A percentile compares a stretch with the other conserved stretches of the same genome.
Evolutionary conservation across 1,140 invertebrate species (phyloP).

Genomic region (Brachionus paranguensis): DNA sequence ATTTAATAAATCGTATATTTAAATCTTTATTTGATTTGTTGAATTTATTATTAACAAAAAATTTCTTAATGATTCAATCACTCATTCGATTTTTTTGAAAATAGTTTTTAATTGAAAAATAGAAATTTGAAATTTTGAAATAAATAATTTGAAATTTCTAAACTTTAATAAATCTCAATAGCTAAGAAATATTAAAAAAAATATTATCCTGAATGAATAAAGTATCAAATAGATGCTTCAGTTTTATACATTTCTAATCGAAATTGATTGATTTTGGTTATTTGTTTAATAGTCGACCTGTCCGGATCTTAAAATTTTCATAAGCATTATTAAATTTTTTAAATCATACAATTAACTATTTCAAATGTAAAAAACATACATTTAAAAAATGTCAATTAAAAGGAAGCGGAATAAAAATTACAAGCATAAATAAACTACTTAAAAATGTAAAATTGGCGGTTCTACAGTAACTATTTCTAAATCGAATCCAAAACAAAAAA

Average conservation of each 20-base stretch:
- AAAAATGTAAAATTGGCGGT: background rate
- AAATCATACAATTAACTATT: background rate
- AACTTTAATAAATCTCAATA: too few relatives aligned
- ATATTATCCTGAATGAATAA: too few relatives aligned
- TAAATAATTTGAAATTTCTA: too few relatives aligned
- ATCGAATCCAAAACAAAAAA: background rate
- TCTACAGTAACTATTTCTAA: background rate
- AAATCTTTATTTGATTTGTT: too few relatives aligned
- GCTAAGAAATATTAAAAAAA: too few relatives aligned
- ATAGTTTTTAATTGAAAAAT: too few relatives aligned
- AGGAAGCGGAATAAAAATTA: background rate
- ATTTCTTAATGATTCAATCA: background rate
- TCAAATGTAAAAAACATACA: background rate
- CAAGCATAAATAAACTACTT: background rate
- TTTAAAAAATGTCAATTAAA: background rate
- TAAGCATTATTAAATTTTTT: background rate
- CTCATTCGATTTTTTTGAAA: too few relatives aligned
- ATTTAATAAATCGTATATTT: too few relatives aligned
- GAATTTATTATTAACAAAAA: too few relatives aligned
- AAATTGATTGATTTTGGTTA: background rate
- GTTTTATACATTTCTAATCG: too few relatives aligned
- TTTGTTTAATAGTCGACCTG: background rate
- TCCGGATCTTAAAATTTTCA: background rate
- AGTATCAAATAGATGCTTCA: too few relatives aligned
- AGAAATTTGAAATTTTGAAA: too few relatives aligned